phyloP scores from a whole-genome alignment of 2,888 invertebrate genomes.

The Sarcophaga caerulescens region DNA sequence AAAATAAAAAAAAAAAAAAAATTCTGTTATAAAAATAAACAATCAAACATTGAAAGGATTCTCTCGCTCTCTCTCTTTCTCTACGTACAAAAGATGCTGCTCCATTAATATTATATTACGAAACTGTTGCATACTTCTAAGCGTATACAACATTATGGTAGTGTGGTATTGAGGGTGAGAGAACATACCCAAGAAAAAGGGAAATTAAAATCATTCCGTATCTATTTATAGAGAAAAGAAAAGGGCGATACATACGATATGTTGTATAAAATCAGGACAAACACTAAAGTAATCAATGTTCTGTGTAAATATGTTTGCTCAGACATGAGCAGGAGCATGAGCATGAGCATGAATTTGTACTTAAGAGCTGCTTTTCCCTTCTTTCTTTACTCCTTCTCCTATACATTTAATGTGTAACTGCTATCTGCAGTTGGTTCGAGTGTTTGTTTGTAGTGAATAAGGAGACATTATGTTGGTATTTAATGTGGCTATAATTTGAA shows the following conservation, averaged over 20 bases:
- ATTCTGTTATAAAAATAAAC: too few species aligned
- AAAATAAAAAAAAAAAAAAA: too few species aligned
- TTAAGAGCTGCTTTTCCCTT: background rate
- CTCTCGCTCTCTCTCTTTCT: too few species aligned
- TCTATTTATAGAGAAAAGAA: background rate
- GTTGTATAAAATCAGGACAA: constrained; percentile 43
- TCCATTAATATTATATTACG: constrained; percentile 32
- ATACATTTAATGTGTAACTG: background rate
- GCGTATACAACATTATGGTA: background rate
- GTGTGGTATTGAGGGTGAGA: too few species aligned
- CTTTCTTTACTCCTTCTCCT: background rate
- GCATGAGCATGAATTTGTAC: constrained; percentile 22
- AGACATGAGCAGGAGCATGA: background rate
- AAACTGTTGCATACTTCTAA: constrained; percentile 52
- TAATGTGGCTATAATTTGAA: constrained; percentile 21
- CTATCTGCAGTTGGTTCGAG: too few species aligned
- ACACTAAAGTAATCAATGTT: constrained; percentile 52
- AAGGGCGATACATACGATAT: background rate
- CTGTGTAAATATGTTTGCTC: constrained; percentile 35
- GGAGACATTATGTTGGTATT: constrained; percentile 10
- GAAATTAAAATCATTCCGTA: background rate
- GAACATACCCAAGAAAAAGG: background rate
- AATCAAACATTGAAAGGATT: too few species aligned
- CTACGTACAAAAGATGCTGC: too few species aligned
- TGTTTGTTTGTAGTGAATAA: background rate